These are phyloP conservation scores for Heliconius hewitsoni DNA, from an alignment of 1,140 invertebrate genomes.

Conservation along the genomic window DNA sequence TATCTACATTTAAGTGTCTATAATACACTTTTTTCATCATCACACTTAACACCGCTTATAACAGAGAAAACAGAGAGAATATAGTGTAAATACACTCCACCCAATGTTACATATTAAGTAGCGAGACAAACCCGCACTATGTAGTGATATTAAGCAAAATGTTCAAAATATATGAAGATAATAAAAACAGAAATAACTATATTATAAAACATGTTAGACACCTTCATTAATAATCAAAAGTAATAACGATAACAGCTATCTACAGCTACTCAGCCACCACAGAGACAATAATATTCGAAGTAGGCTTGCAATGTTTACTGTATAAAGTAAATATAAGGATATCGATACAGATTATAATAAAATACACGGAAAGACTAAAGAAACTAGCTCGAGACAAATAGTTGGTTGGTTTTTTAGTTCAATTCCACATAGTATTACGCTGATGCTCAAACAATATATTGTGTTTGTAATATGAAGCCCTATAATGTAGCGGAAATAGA, in stretches of 20 bases:
- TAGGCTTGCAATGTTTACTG: slow-evolving; percentile 42
- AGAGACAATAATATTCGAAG: slow-evolving; percentile 37
- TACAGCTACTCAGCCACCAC: slow-evolving; percentile 24
- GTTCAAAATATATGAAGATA: neutral
- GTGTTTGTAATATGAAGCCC: no score
- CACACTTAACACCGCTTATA: no score
- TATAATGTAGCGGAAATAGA: no score
- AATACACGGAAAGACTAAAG: neutral
- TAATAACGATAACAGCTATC: slow-evolving; percentile 7
- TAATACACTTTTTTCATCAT: no score
- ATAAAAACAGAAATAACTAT: neutral
- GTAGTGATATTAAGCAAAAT: neutral
- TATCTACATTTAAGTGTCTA: no score
- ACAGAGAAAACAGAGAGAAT: neutral
- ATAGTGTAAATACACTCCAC: neutral
- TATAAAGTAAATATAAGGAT: slow-evolving; percentile 39
- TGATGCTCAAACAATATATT: no score
- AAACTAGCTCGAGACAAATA: no score
- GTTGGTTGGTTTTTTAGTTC: no score
- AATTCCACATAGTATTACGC: no score
- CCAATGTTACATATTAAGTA: no score
- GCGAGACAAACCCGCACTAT: no score
- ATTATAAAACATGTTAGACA: neutral
- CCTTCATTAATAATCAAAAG: slow-evolving; percentile 5
- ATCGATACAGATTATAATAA: slow-evolving; percentile 22